Evolutionary conservation across 2,888 invertebrate species (phyloP).

Genomic region (Carcina quercana): DNA sequence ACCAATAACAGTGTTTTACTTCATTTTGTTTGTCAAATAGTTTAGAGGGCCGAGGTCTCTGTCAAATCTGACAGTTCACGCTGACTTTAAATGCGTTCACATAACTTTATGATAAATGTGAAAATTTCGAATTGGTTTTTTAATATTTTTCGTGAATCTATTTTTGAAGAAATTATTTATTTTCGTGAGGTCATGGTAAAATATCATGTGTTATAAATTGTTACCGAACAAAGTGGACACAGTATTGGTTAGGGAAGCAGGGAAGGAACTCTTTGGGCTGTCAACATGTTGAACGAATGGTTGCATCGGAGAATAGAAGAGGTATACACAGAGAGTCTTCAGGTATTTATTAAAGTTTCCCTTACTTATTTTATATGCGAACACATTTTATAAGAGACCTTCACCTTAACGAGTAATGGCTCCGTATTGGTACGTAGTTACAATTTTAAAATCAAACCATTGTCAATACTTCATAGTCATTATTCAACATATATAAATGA

Average conservation of each 20-base stretch:
- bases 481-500: too few species aligned
- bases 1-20: too few species aligned
- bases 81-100: slow-evolving; percentile 45
- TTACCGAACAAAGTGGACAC: slow-evolving; percentile 33
- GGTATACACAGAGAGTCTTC: slow-evolving; percentile 47
- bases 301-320: slow-evolving; percentile 53
- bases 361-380: too few species aligned
- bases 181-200: slow-evolving; percentile 56
- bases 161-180: slow-evolving; percentile 71
- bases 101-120: slow-evolving; percentile 48
- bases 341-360: slow-evolving; percentile 49
- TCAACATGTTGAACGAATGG: slow-evolving; percentile 72
- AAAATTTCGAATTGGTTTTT: slow-evolving; percentile 65
- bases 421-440: too few species aligned
- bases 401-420: too few species aligned
- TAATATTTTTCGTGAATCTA: slow-evolving; percentile 66
- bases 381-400: too few species aligned
- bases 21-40: too few species aligned
- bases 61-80: slow-evolving; percentile 30
- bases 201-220: slow-evolving; percentile 67
- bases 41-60: too few species aligned
- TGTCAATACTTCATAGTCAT: too few species aligned
- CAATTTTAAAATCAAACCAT: too few species aligned
- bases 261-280: slow-evolving; percentile 35
- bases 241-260: slow-evolving; percentile 42